These are phyloP conservation scores for Eurypyga helias DNA, from an alignment of 2,113 vertebrate species.

Conservation along the genomic window DNA sequence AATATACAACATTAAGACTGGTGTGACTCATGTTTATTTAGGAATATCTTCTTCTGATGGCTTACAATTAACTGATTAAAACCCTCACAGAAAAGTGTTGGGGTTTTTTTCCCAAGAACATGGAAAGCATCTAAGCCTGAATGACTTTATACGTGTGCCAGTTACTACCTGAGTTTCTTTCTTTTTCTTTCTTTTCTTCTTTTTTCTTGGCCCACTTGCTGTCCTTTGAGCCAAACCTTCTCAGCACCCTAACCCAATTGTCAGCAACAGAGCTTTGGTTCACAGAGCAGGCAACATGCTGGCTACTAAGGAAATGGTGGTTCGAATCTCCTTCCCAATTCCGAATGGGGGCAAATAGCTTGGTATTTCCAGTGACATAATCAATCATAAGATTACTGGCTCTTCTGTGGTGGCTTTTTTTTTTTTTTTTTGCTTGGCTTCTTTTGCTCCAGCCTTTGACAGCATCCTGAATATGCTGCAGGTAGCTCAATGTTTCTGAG, in stretches of 20 bases:
- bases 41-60: not conserved
- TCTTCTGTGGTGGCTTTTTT: not conserved
- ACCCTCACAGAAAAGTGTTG: not conserved
- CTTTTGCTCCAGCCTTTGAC: not conserved
- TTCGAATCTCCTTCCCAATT: not conserved
- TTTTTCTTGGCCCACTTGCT: not conserved
- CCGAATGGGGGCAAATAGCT: not conserved
- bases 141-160: not conserved
- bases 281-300: not conserved
- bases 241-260: not conserved
- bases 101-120: not conserved
- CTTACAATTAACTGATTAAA: not conserved
- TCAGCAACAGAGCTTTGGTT: not conserved
- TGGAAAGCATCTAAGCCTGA: not conserved
- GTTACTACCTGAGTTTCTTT: no score
- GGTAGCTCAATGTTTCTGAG: not conserved
- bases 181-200: not conserved
- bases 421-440: not conserved
- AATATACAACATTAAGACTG: not conserved
- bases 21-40: not conserved
- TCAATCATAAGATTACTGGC: not conserved
- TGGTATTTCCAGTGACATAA: not conserved
- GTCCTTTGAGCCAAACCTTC: not conserved
- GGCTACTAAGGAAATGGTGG: not conserved
- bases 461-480: not conserved